phyloP scores from a whole-genome alignment of 2,113 vertebrate genomes.

The Ochotona curzoniae region DNA sequence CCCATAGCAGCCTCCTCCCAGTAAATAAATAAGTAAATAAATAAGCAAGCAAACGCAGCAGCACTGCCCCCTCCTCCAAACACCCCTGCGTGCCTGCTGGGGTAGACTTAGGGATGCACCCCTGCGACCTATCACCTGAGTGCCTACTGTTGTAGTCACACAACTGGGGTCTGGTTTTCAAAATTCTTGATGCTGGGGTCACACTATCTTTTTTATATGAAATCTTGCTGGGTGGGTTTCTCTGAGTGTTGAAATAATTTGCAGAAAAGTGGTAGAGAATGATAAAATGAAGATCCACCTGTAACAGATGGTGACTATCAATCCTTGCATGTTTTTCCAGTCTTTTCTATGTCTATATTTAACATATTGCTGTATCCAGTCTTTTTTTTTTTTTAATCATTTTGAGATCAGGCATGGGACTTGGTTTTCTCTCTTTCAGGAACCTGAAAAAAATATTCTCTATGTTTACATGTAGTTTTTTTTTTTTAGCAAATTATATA shows the following conservation, averaged over 20 bases:
- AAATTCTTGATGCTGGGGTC: slow-evolving; percentile 7
- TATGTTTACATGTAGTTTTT: background rate
- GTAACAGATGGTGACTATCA: background rate
- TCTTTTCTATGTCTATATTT: background rate
- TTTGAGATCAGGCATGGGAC: background rate
- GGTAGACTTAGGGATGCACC: background rate
- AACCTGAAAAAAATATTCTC: background rate
- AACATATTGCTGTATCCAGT: background rate
- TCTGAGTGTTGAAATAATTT: background rate
- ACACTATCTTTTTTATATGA: slow-evolving; percentile 7
- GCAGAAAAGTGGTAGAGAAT: background rate
- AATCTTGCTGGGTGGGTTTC: background rate
- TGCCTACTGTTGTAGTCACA: background rate
- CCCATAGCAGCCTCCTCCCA: background rate
- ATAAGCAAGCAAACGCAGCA: too few relatives aligned
- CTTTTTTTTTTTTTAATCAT: background rate
- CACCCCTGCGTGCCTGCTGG: background rate
- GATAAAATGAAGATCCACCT: background rate
- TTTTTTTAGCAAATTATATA: background rate
- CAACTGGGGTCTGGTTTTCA: slow-evolving; percentile 13
- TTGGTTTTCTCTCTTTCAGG: background rate
- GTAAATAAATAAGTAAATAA: slow-evolving; percentile 26
- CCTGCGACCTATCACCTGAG: background rate
- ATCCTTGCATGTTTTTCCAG: background rate
- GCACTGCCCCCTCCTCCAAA: background rate